These are phyloP conservation scores for Nymphalis urticae DNA, from an alignment of 2,888 invertebrate species.

Conservation along the genomic window DNA sequence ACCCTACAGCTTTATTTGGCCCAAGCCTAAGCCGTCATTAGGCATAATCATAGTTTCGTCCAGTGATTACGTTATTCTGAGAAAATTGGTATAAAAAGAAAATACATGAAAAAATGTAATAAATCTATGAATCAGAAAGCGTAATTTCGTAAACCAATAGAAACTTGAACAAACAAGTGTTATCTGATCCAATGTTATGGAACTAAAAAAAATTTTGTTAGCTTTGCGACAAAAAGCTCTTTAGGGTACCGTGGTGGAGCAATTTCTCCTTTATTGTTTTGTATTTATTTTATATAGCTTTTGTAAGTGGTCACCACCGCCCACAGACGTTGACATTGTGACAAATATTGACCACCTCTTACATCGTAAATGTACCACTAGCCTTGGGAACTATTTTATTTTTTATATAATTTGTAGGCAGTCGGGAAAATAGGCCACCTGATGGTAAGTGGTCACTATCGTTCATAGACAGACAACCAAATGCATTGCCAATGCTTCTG, in stretches of 20 bases:
- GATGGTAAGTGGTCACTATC: too few species aligned
- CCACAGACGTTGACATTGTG: too few species aligned
- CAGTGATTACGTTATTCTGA: neutral
- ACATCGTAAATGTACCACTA: too few species aligned
- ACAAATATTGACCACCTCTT: too few species aligned
- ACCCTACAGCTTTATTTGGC: neutral
- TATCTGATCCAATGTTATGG: slow-evolving; percentile 40
- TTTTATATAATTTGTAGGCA: too few species aligned
- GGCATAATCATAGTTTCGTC: slow-evolving; percentile 9
- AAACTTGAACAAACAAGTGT: slow-evolving; percentile 36
- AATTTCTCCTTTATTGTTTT: neutral
- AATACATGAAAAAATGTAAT: slow-evolving; percentile 27
- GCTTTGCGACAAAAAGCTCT: neutral
- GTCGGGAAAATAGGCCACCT: too few species aligned
- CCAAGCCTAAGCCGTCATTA: neutral
- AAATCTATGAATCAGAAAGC: slow-evolving; percentile 35
- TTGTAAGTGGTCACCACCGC: too few species aligned
- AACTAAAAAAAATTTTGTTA: slow-evolving; percentile 27
- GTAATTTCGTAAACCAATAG: slow-evolving; percentile 40
- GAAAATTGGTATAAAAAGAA: slow-evolving; percentile 12
- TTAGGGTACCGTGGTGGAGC: neutral
- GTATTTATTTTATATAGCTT: neutral
- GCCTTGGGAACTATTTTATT: too few species aligned
- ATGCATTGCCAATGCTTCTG: too few species aligned
- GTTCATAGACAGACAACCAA: too few species aligned